Conservation (phyloP, 2,113 vertebrate genomes). For the Baryphthengus martii region DNA sequence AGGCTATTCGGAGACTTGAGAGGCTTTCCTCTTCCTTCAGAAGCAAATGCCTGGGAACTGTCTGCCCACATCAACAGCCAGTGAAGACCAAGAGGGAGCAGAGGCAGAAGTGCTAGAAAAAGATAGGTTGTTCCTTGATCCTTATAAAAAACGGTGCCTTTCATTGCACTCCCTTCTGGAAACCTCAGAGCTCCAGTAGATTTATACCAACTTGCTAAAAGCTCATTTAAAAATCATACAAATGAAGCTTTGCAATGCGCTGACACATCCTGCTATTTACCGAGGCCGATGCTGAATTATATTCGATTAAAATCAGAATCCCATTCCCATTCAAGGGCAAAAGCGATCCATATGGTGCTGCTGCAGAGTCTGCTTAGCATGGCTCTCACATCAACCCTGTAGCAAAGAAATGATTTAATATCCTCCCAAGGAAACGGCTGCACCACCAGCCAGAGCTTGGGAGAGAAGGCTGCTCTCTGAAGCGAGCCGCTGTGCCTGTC, state of each 20-base stretch:
- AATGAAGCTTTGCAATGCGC: not conserved
- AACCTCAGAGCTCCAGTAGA: not conserved
- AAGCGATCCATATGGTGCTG: constrained; percentile 18
- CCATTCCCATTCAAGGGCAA: constrained; percentile 27
- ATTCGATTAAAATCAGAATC: constrained; percentile 37
- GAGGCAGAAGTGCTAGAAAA: not conserved
- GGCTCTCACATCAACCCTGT: not conserved
- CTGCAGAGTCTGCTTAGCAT: constrained; percentile 49
- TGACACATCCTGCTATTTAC: constrained; percentile 17
- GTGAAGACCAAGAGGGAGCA: not conserved
- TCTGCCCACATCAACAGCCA: not conserved
- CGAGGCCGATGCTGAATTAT: not conserved
- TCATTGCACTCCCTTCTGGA: not conserved
- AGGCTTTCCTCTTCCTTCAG: not conserved
- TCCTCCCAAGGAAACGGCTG: constrained; percentile 4
- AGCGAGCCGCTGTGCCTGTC: not conserved
- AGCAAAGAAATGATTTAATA: constrained; percentile 32
- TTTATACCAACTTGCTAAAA: not conserved
- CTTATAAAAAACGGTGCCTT: not conserved
- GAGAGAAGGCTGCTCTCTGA: not conserved
- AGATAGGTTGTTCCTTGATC: not conserved
- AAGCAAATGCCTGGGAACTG: not conserved
- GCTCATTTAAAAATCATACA: not conserved
- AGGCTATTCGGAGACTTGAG: not conserved
- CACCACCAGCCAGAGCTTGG: not conserved